Evolutionary conservation across 2,888 invertebrate genomes (phyloP).

Genomic region (Netelia fuscicornis): DNA sequence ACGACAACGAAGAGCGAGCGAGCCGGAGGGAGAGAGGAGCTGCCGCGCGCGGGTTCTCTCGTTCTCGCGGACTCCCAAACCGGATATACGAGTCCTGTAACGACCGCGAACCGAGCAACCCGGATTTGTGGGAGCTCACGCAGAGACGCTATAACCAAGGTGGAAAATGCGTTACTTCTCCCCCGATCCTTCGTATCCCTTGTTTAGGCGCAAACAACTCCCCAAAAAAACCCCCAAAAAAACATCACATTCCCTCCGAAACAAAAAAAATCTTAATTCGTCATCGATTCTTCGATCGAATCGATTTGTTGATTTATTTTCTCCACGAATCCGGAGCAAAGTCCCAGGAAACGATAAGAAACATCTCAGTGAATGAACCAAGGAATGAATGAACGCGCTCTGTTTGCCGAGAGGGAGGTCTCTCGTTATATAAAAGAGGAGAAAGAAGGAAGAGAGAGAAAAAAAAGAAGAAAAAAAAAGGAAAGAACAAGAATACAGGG

Average conservation of each 20-base stretch:
- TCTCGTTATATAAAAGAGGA: slow-evolving; percentile 19
- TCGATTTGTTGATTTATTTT: not conserved
- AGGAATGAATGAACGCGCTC: not conserved
- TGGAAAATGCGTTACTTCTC: slow-evolving; percentile 46
- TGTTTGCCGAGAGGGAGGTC: not conserved
- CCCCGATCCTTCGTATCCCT: slow-evolving; percentile 9
- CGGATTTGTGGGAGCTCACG: slow-evolving; percentile 61
- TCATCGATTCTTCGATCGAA: not conserved
- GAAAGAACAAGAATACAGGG: slow-evolving; percentile 42
- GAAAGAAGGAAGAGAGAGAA: slow-evolving; percentile 13
- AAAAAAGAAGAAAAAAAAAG: slow-evolving; percentile 19
- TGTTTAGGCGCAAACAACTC: slow-evolving; percentile 16
- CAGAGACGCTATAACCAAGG: slow-evolving; percentile 2
- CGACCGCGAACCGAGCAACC: slow-evolving; percentile 64
- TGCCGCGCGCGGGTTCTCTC: slow-evolving; percentile 31
- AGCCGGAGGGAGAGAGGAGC: slow-evolving; percentile 37
- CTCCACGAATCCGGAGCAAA: not conserved
- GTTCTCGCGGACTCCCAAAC: slow-evolving; percentile 72
- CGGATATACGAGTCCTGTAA: slow-evolving; percentile 79
- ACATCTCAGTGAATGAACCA: slow-evolving; percentile 2
- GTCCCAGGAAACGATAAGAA: not conserved
- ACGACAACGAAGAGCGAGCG: slow-evolving; percentile 15
- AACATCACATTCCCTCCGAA: not conserved
- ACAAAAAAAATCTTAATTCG: not conserved
- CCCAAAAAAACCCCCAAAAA: not conserved